Evolutionary conservation across 2,888 invertebrate species (phyloP).

Genomic region (Megamerina dolium): DNA sequence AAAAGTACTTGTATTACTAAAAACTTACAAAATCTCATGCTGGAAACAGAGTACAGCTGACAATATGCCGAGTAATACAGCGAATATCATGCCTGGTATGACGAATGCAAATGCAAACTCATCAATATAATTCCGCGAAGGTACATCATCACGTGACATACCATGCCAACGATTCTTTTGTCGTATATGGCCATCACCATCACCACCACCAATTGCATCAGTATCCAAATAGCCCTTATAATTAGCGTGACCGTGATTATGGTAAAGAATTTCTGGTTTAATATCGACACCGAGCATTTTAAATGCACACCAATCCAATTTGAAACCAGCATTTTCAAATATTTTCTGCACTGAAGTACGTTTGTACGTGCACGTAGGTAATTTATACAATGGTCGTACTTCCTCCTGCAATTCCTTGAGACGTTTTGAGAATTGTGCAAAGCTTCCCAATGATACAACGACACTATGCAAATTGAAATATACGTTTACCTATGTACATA

Average conservation of each 20-base stretch:
- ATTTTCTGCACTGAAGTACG: constrained; percentile 77
- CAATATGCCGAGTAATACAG: constrained; percentile 60
- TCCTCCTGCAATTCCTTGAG: constrained; percentile 59
- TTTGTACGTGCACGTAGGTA: constrained; percentile 78
- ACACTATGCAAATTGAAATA: constrained; percentile 50
- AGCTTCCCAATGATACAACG: constrained; percentile 75
- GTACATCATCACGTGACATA: constrained; percentile 56
- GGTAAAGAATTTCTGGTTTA: constrained; percentile 44
- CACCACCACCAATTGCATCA: constrained; percentile 23
- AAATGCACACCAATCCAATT: constrained; percentile 86
- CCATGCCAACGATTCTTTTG: constrained; percentile 58
- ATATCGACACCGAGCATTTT: constrained; percentile 59
- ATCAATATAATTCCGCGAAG: constrained; percentile 62
- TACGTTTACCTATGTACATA: too few relatives aligned
- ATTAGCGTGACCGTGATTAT: constrained; percentile 36
- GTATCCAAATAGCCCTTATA: constrained; percentile 1
- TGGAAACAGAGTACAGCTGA: constrained; percentile 71
- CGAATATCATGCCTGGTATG: constrained; percentile 62
- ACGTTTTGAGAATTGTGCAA: constrained; percentile 61
- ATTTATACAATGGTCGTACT: constrained; percentile 71
- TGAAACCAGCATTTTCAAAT: constrained; percentile 72
- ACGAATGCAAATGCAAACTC: constrained; percentile 66
- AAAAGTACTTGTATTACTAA: too few relatives aligned
- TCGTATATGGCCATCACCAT: constrained; percentile 42
- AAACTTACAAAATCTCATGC: constrained; percentile 70